Conservation (phyloP, 2,113 vertebrate species). For the Pleuronectes platessa region DNA sequence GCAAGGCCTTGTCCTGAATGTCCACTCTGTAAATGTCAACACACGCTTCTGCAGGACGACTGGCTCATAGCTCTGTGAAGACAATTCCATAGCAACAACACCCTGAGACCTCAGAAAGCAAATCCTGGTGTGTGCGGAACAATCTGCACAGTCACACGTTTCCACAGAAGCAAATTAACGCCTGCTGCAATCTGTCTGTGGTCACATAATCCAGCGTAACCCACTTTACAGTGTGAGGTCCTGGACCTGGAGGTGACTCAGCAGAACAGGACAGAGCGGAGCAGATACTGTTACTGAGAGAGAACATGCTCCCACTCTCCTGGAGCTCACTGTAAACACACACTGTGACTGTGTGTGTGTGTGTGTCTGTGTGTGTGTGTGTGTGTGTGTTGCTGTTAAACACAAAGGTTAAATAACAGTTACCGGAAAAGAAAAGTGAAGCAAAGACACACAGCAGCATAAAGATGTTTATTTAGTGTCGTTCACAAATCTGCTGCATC, state of each 20-base stretch:
- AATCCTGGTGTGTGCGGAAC: neutral
- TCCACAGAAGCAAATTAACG: neutral
- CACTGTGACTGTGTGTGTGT: neutral
- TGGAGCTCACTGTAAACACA: neutral
- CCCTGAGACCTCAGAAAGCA: slow-evolving; percentile 1
- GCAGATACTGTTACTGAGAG: slow-evolving; percentile 16
- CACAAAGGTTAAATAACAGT: slow-evolving; percentile 5
- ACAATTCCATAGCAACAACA: slow-evolving; percentile 35
- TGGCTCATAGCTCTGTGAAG: neutral
- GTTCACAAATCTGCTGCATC: too few species aligned
- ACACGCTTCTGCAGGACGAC: neutral
- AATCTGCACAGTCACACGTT: neutral
- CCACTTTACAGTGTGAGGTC: slow-evolving; percentile 53
- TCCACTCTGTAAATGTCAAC: slow-evolving; percentile 36
- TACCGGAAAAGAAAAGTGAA: neutral
- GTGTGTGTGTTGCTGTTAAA: slow-evolving; percentile 10
- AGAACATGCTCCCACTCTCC: slow-evolving; percentile 5
- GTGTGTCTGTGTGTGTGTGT: too few species aligned
- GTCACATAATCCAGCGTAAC: slow-evolving; percentile 49
- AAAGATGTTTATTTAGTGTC: too few species aligned
- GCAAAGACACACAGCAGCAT: neutral
- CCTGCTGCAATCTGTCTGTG: slow-evolving; percentile 24
- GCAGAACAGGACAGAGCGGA: slow-evolving; percentile 51
- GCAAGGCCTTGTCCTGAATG: neutral
- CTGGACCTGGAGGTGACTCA: slow-evolving; percentile 66